A percentile compares a stretch with the other conserved stretches of the same genome.
phyloP scores from a whole-genome alignment of 2,797 vertebrate genomes.

The Sylvia borin region DNA sequence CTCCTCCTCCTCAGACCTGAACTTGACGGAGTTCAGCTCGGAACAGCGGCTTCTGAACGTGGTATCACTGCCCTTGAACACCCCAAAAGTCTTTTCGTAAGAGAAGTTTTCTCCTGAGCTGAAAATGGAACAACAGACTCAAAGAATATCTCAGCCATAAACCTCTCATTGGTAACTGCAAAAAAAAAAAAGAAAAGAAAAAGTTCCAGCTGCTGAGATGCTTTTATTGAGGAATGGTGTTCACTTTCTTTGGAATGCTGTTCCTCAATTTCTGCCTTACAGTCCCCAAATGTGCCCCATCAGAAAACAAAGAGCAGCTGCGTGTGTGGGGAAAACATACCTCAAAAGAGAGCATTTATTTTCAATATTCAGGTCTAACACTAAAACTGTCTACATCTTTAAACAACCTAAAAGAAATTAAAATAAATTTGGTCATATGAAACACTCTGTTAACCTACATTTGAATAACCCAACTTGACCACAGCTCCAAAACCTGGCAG shows the following conservation, averaged over 20 bases:
- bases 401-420: not conserved
- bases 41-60: not conserved
- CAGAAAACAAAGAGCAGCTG: not conserved
- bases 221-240: not conserved
- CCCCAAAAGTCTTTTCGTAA: fast-evolving
- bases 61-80: not conserved
- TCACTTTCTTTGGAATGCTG: not conserved
- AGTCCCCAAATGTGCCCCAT: not conserved
- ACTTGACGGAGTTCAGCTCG: not conserved
- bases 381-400: not conserved
- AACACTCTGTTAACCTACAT: not conserved
- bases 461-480: not conserved
- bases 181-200: not conserved
- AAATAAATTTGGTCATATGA: not conserved
- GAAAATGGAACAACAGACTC: not conserved
- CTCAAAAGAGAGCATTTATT: not conserved
- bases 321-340: not conserved
- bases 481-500: not conserved
- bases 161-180: fast-evolving
- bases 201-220: not conserved
- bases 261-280: not conserved
- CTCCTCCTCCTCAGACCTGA: too few relatives aligned
- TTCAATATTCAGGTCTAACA: not conserved
- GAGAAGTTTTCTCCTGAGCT: not conserved
- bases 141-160: not conserved